Conservation (phyloP, 2,888 invertebrate genomes). For the Ectemnius cavifrons region DNA sequence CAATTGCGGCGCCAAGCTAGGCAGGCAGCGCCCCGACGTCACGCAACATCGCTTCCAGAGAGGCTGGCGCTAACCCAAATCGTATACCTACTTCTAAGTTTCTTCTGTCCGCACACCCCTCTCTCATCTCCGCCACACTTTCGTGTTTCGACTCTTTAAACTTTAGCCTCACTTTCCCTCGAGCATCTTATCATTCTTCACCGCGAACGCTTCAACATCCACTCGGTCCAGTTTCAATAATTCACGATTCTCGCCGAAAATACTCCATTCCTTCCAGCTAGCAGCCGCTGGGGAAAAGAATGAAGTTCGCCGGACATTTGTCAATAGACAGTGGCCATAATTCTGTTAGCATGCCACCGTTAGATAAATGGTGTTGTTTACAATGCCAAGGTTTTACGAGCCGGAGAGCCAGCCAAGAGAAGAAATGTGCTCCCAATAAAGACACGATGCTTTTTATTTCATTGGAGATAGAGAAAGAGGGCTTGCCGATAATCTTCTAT, state of each 20-base stretch:
- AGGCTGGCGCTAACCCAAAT: constrained; percentile 71
- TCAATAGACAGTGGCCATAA: too few relatives aligned
- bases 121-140: background rate
- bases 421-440: background rate
- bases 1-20: constrained; percentile 65
- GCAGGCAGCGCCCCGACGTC: constrained; percentile 60
- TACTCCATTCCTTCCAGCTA: too few relatives aligned
- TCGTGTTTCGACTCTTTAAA: background rate
- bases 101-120: constrained; percentile 18
- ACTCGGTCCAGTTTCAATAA: too few relatives aligned
- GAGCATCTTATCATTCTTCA: too few relatives aligned
- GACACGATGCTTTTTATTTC: background rate
- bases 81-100: constrained; percentile 43
- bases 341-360: background rate
- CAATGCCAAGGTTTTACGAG: constrained; percentile 6
- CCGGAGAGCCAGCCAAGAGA: background rate
- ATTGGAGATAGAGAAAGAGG: background rate
- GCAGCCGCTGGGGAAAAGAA: too few relatives aligned
- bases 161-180: too few relatives aligned
- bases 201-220: too few relatives aligned
- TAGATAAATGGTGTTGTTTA: constrained; percentile 4
- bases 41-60: constrained; percentile 48
- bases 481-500: background rate
- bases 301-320: too few relatives aligned
- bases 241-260: too few relatives aligned